phyloP scores from a whole-genome alignment of 37 sponge, comb jelly and placozoan species.

The Theonella swinhoei region DNA sequence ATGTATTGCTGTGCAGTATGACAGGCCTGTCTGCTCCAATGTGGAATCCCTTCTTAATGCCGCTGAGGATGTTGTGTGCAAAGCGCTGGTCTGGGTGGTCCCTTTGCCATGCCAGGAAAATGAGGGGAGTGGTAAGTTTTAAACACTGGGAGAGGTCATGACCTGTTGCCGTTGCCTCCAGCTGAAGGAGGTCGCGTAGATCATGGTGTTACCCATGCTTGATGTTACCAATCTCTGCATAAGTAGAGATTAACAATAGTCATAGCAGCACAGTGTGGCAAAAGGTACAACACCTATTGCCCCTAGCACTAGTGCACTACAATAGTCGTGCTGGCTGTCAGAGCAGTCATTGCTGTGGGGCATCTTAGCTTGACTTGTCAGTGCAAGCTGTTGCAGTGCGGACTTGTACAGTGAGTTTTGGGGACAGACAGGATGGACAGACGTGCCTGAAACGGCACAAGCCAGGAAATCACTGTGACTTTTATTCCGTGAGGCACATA shows the following conservation, averaged over 20 bases:
- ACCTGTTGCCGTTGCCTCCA: slow-evolving; percentile 8
- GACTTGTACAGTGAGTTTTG: not conserved
- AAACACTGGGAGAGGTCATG: not conserved
- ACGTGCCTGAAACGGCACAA: not conserved
- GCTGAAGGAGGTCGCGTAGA: not conserved
- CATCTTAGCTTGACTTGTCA: not conserved
- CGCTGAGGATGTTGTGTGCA: not conserved
- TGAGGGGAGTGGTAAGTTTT: not conserved
- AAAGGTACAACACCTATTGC: not conserved
- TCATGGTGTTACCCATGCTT: not conserved
- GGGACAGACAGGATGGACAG: not conserved
- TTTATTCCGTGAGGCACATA: not conserved
- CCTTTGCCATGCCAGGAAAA: not conserved
- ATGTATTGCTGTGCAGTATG: not conserved
- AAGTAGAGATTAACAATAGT: no score
- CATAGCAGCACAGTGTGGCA: no score
- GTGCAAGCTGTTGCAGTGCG: not conserved
- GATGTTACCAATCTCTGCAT: not conserved
- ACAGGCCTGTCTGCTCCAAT: not conserved
- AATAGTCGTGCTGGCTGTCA: not conserved
- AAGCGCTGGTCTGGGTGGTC: slow-evolving; percentile 11
- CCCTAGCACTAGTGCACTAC: not conserved
- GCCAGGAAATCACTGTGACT: not conserved
- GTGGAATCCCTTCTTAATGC: slow-evolving; percentile 6
- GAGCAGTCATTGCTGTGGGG: not conserved